A percentile compares a stretch with the other conserved stretches of the same genome.
These are phyloP conservation scores for Pangasius sanitwongsei DNA, from an alignment of 2,797 vertebrate genomes.

Conservation along the genomic window DNA sequence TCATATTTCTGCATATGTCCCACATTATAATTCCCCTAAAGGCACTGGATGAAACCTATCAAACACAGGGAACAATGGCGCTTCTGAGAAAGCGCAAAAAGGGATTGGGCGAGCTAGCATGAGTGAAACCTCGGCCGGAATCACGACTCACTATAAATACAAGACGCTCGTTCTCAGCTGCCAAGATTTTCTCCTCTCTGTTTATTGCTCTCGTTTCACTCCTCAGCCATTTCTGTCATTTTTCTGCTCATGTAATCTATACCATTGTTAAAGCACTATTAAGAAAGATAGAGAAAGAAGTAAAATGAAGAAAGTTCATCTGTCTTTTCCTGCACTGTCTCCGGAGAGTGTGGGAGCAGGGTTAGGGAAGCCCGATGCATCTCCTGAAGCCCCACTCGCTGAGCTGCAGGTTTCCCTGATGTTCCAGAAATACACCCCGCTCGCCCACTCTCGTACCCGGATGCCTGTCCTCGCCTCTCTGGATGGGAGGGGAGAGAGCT, in stretches of 20 bases:
- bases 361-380: slow-evolving; percentile 80
- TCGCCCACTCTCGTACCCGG: slow-evolving; percentile 82
- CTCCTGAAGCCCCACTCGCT: slow-evolving; percentile 73
- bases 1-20: slow-evolving; percentile 76
- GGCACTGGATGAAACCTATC: slow-evolving; percentile 75
- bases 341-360: slow-evolving; percentile 75
- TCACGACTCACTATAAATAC: slow-evolving; percentile 84
- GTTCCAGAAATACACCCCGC: slow-evolving; percentile 81
- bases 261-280: slow-evolving; percentile 64
- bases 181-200: slow-evolving; percentile 70
- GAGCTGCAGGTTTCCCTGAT: slow-evolving; percentile 78
- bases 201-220: slow-evolving; percentile 38
- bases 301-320: slow-evolving; percentile 74
- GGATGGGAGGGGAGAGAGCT: slow-evolving; percentile 73
- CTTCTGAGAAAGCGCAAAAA: slow-evolving; percentile 76
- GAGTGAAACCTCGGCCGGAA: slow-evolving; percentile 82
- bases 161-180: slow-evolving; percentile 74
- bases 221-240: slow-evolving; percentile 53
- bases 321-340: slow-evolving; percentile 61
- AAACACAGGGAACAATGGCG: slow-evolving; percentile 76
- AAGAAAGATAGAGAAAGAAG: slow-evolving; percentile 60
- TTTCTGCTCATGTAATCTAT: slow-evolving; percentile 64
- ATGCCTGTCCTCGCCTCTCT: slow-evolving; percentile 75
- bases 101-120: slow-evolving; percentile 72
- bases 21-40: slow-evolving; percentile 76